Conservation (phyloP, 2,797 vertebrate genomes). For the Chiloscyllium punctatum region DNA sequence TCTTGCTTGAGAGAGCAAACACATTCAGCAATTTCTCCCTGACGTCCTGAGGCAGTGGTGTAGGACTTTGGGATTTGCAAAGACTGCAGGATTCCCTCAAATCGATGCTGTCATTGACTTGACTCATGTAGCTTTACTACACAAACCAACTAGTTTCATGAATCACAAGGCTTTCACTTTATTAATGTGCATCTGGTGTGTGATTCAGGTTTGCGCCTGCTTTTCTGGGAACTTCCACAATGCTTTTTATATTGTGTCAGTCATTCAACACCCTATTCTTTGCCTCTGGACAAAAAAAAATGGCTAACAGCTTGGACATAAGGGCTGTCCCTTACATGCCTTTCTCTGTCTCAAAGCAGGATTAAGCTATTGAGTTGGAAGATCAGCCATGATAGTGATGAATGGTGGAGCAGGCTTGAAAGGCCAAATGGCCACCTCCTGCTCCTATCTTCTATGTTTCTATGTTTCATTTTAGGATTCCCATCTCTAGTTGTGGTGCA, state of each 20-base stretch:
- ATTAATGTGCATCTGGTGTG: neutral
- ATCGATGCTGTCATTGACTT: conserved; percentile 16
- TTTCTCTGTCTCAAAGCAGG: neutral
- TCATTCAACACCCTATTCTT: neutral
- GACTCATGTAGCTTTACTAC: neutral
- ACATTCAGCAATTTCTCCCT: conserved; percentile 31
- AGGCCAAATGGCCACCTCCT: too few relatives aligned
- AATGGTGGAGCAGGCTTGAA: too few relatives aligned
- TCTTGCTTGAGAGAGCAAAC: conserved; percentile 34
- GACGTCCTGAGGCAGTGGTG: neutral
- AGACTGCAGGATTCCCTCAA: conserved; percentile 2
- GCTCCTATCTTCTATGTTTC: neutral
- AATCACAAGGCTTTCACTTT: conserved; percentile 22
- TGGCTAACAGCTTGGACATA: neutral
- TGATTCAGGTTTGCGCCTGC: neutral
- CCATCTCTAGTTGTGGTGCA: neutral
- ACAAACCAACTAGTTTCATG: neutral
- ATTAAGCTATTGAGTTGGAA: too few relatives aligned
- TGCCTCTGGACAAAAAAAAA: neutral
- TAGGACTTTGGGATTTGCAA: conserved; percentile 8
- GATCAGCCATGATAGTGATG: too few relatives aligned
- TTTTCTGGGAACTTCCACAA: neutral
- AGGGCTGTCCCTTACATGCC: neutral
- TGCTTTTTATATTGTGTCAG: neutral
- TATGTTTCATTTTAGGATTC: neutral